These are phyloP conservation scores for Diloba caeruleocephala DNA, from an alignment of 2,888 invertebrate genomes.

Conservation along the genomic window DNA sequence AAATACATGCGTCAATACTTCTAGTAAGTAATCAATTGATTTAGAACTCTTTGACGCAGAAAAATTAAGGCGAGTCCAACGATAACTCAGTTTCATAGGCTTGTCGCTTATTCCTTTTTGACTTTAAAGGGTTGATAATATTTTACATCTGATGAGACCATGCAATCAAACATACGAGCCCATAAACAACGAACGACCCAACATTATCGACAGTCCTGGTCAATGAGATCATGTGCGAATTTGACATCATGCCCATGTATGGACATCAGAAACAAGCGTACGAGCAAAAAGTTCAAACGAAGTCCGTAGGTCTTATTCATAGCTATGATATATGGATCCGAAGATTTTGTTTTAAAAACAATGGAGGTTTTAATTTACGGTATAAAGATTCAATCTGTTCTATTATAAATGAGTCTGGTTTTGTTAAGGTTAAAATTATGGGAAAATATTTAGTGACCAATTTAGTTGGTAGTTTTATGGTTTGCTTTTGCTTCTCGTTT, in stretches of 20 bases:
- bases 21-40: too few species aligned
- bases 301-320: conserved; percentile 42
- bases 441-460: conserved; percentile 21
- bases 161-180: conserved; percentile 30
- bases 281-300: conserved; percentile 41
- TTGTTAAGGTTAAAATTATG: conserved; percentile 3
- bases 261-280: conserved; percentile 36
- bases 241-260: conserved; percentile 62
- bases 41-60: too few species aligned
- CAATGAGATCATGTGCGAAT: conserved; percentile 56
- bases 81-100: too few species aligned
- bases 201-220: conserved; percentile 25
- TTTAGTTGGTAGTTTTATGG: not conserved
- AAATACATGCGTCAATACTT: too few species aligned
- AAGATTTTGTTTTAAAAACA: conserved; percentile 34
- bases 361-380: conserved; percentile 37
- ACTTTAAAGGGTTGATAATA: not conserved
- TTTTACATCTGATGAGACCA: conserved; percentile 14
- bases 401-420: conserved; percentile 19
- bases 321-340: conserved; percentile 25
- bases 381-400: conserved; percentile 36
- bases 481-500: too few species aligned
- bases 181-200: conserved; percentile 40
- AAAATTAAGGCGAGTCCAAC: too few species aligned
- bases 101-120: conserved; percentile 7